Conservation (phyloP, 35 echinoderm and acorn worm species). For the Lytechinus variegatus region DNA sequence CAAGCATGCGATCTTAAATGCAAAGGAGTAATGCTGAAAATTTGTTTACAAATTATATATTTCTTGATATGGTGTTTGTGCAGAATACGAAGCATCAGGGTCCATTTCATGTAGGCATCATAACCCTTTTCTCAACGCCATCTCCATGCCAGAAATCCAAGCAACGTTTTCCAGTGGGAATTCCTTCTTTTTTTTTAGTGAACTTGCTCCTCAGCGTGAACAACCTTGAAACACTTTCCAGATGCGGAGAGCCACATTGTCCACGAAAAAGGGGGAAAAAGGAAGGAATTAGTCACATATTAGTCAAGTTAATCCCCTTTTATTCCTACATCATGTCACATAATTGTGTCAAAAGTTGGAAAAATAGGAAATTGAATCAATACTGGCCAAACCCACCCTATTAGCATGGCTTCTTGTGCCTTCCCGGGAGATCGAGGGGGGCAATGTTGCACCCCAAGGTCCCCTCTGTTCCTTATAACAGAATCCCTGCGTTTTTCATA, state of each 20-base stretch:
- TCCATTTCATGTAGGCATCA: too few species aligned
- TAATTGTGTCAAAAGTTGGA: background rate
- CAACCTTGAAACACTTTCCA: background rate
- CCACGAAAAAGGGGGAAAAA: background rate
- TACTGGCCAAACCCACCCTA: background rate
- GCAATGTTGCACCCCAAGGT: background rate
- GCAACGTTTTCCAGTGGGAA: background rate
- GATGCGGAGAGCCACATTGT: background rate
- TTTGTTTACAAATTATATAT: too few species aligned
- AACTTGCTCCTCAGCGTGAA: background rate
- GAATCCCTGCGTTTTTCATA: background rate
- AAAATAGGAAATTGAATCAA: slow-evolving; percentile 15
- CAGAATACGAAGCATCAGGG: too few species aligned
- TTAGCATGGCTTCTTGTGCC: background rate
- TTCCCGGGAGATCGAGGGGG: background rate
- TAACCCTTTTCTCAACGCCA: too few species aligned
- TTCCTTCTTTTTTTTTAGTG: background rate
- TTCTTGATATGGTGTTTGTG: too few species aligned
- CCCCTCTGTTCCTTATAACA: background rate
- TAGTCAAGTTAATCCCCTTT: background rate
- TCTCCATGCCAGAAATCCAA: too few species aligned
- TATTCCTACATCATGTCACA: slow-evolving; percentile 1
- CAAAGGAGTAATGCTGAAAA: too few species aligned
- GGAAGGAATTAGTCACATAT: slow-evolving; percentile 1
- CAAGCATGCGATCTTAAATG: too few species aligned